Evolutionary conservation across 2,888 invertebrate genomes (phyloP), one percentile per base, ranked within the genome.

Genomic region (Oegoconia quadripuncta): DNA sequence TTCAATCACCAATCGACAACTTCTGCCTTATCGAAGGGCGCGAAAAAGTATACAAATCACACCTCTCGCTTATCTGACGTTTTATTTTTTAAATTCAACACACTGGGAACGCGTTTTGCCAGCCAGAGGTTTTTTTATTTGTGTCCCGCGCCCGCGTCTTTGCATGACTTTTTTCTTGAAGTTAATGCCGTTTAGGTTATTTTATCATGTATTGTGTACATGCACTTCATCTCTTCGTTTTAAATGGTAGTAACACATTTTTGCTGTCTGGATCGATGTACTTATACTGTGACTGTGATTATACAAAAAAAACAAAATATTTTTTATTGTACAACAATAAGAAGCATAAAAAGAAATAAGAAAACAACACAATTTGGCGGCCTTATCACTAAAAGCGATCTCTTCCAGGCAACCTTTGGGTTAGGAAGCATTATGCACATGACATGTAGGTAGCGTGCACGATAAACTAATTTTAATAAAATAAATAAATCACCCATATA

Each of bases 31-130:
- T 78, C 73, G 71, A 57, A 52, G 55, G 66, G 76, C 66, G 79
- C 69, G 76, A 80, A 82, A 74, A 80, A 72, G 73, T 73, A 75
- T 69, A 82, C 81, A 83, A 81, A 82, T 84, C 81, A 80, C 82
- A 77, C 76, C 71, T 81, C 75, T 74, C 72, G 58, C 64, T 70
- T 60, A 54, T 48, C 34, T 44, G 43, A 43, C 59, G 64, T 66
- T 67, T 66, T 64, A 59, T 62, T 64, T 61, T 55, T 64, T 59
- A 52, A 56, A 55, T 58, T 52, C 59, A 52, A 64, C 59, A 60
- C 64, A 63, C 51, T 38, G 55, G 56, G 63, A 79, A 75, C 77
- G 67, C 70, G 78, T 80, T 80, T 60, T 64, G 60, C 61, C 63
- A 65, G 64, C 61, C 52, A 42, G 33, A 41, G 35, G 17, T 47